Percentiles rank a stretch among this genome's conserved stretches.
Conservation (phyloP, 1,140 invertebrate species). For the Chelonus insularis region DNA sequence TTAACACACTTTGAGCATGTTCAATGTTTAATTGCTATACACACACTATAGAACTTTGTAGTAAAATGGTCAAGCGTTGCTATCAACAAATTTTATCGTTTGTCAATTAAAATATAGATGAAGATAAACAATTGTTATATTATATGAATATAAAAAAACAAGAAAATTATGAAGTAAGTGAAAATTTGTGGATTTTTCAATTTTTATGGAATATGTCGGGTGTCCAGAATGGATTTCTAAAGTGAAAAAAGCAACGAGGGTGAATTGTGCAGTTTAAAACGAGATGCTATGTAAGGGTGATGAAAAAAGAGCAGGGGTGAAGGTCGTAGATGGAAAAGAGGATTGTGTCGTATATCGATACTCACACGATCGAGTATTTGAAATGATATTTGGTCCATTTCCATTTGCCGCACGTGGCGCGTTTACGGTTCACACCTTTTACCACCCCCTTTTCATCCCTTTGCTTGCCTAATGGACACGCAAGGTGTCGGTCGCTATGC, state of each 20-base stretch:
- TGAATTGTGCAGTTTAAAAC: slow-evolving; percentile 33
- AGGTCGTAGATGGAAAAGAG: slow-evolving; percentile 46
- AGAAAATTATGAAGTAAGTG: not conserved
- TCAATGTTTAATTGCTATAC: too few species aligned
- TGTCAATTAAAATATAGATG: too few species aligned
- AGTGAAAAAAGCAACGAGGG: slow-evolving; percentile 35
- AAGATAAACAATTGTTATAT: too few species aligned
- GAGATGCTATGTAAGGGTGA: slow-evolving; percentile 16
- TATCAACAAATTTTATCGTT: too few species aligned
- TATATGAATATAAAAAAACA: too few species aligned
- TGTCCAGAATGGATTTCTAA: slow-evolving; percentile 38
- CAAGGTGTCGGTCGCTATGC: slow-evolving; percentile 50
- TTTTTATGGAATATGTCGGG: slow-evolving; percentile 41
- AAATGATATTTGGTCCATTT: slow-evolving; percentile 58
- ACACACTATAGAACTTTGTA: too few species aligned
- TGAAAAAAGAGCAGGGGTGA: slow-evolving; percentile 31
- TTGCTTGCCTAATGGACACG: slow-evolving; percentile 43
- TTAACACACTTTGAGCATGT: too few species aligned
- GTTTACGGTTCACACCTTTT: slow-evolving; percentile 50
- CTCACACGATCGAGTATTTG: slow-evolving; percentile 54
- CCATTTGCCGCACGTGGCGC: slow-evolving; percentile 60
- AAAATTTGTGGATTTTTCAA: not conserved
- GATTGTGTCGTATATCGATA: slow-evolving; percentile 54
- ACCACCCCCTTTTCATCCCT: slow-evolving; percentile 22
- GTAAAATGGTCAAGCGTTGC: too few species aligned